Evolutionary conservation across 2,113 vertebrate species (phyloP).

Genomic region (Oenanthe melanoleuca): DNA sequence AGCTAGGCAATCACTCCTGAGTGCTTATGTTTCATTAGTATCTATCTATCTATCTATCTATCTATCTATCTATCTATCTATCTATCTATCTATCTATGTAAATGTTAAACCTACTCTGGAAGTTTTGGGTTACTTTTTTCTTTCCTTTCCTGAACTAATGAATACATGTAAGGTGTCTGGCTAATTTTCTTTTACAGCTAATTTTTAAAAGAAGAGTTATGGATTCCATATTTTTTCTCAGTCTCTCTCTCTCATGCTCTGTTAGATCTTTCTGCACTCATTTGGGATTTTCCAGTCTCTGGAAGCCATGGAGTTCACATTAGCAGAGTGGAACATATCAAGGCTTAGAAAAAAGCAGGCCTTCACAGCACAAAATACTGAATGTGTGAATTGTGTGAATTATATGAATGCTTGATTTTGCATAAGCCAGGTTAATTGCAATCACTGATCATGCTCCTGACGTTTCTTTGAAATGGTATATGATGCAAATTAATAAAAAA

Average conservation of each 20-base stretch:
- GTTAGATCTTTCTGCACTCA: not conserved
- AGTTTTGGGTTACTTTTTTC: not conserved
- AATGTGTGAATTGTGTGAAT: not conserved
- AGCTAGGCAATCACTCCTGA: not conserved
- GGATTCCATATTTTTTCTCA: not conserved
- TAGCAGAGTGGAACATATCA: not conserved
- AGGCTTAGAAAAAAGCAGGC: not conserved
- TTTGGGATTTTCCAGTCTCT: not conserved
- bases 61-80: too few relatives aligned
- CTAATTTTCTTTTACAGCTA: not conserved
- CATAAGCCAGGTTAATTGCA: not conserved
- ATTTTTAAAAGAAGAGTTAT: not conserved
- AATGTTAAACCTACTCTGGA: not conserved
- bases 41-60: too few relatives aligned
- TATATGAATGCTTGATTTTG: not conserved
- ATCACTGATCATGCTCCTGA: not conserved
- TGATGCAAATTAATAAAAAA: not conserved
- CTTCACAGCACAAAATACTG: not conserved
- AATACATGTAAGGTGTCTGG: not conserved
- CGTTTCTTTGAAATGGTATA: not conserved
- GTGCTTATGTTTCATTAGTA: not conserved
- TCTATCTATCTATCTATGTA: not conserved
- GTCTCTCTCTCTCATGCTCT: not conserved
- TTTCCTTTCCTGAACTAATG: conserved; percentile 5
- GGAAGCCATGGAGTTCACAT: not conserved